These are phyloP conservation scores for Drosophila nikananu DNA, from an alignment of 1,140 invertebrate species.

Conservation along the genomic window DNA sequence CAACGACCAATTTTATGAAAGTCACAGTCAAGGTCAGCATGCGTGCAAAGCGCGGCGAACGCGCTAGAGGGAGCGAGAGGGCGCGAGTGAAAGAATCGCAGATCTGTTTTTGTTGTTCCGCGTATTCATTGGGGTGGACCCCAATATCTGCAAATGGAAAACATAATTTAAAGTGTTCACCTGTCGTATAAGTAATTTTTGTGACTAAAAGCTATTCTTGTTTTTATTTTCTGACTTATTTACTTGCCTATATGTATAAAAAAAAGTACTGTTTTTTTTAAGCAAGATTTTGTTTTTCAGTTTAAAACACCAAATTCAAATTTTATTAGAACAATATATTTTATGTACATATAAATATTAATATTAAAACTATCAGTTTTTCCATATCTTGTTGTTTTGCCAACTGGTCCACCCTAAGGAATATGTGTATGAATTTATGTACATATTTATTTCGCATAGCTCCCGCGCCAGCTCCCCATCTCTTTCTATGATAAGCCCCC, in stretches of 20 bases:
- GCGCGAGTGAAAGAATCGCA: constrained; percentile 30
- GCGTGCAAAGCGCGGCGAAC: constrained; percentile 52
- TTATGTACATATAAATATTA: no score
- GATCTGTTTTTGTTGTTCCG: constrained; percentile 46
- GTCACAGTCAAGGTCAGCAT: constrained; percentile 84
- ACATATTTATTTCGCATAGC: constrained; percentile 2
- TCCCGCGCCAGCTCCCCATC: constrained; percentile 12
- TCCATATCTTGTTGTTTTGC: neutral
- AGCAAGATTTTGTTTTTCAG: neutral
- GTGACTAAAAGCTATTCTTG: no score
- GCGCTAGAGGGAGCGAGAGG: constrained; percentile 23
- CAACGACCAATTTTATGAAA: constrained; percentile 80
- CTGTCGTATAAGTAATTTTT: constrained; percentile 12
- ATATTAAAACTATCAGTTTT: neutral
- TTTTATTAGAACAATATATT: no score
- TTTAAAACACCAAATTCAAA: no score
- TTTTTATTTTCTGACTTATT: no score
- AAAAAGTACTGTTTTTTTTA: no score
- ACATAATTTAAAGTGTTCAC: neutral
- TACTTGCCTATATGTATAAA: no score
- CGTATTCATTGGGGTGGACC: constrained; percentile 33
- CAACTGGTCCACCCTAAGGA: constrained; percentile 23
- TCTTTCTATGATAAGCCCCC: constrained; percentile 31
- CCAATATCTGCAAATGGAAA: neutral
- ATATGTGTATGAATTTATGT: constrained; percentile 2